Percentiles rank a stretch among this genome's conserved stretches.
Conservation (phyloP, 2,797 vertebrate species). For the Gambelia wislizenii region DNA sequence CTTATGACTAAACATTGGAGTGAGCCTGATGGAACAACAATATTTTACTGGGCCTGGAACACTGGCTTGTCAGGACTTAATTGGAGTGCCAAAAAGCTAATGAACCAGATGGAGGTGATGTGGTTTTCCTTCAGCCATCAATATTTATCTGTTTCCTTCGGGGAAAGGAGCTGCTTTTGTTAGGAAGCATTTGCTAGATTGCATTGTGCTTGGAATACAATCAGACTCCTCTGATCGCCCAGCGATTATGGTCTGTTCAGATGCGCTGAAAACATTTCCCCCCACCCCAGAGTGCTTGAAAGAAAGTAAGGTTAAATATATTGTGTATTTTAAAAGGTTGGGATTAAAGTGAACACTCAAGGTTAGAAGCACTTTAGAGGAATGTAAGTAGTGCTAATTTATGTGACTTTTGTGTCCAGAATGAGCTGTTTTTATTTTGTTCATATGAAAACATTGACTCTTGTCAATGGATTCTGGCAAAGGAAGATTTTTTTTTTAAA, state of each 20-base stretch:
- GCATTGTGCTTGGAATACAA: slow-evolving; percentile 38
- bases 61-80: slow-evolving; percentile 79
- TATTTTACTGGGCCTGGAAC: slow-evolving; percentile 90
- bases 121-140: slow-evolving; percentile 58
- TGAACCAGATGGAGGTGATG: slow-evolving; percentile 80
- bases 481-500: too few species aligned
- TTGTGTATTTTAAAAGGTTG: slow-evolving; percentile 70
- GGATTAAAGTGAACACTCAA: slow-evolving; percentile 70
- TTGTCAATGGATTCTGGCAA: neutral
- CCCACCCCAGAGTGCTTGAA: neutral
- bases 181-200: slow-evolving; percentile 47
- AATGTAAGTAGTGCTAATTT: slow-evolving; percentile 72
- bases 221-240: slow-evolving; percentile 26
- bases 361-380: slow-evolving; percentile 73
- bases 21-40: slow-evolving; percentile 83
- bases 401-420: slow-evolving; percentile 73
- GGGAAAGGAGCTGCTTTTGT: slow-evolving; percentile 45
- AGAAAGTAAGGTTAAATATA: slow-evolving; percentile 55
- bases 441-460: neutral
- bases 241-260: slow-evolving; percentile 40
- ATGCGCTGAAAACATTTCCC: slow-evolving; percentile 38
- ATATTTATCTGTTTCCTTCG: slow-evolving; percentile 86
- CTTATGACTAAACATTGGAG: slow-evolving; percentile 89
- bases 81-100: slow-evolving; percentile 82
- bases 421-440: slow-evolving; percentile 71